A percentile compares a stretch with the other conserved stretches of the same genome.
phyloP scores from a whole-genome alignment of 2,888 invertebrate species.

The Stomorhina lunata region DNA sequence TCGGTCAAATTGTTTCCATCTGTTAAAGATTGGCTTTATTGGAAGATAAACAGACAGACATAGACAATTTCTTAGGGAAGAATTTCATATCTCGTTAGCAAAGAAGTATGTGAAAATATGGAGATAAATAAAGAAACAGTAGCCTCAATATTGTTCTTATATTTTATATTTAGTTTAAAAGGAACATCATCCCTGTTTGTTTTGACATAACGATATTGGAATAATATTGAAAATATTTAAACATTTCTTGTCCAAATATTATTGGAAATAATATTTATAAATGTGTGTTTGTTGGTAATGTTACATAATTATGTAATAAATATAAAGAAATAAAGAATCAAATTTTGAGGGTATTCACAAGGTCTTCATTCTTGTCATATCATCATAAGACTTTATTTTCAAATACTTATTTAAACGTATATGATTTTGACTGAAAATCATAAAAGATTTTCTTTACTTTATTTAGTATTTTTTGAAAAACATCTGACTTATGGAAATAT shows the following conservation, averaged over 20 bases:
- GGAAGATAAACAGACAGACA: no score
- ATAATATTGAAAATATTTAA: background rate
- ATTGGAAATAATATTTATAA: background rate
- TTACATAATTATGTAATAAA: background rate
- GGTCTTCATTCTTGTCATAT: background rate
- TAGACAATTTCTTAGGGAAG: slow-evolving; percentile 4
- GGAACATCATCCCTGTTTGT: slow-evolving; percentile 13
- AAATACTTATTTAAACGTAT: no score
- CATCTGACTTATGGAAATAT: no score
- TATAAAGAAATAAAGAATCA: background rate
- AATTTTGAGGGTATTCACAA: background rate
- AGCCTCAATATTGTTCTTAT: background rate
- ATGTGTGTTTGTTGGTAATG: background rate
- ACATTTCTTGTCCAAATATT: background rate
- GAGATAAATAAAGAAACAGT: background rate
- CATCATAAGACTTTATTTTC: no score
- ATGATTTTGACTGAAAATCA: no score
- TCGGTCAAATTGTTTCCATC: slow-evolving; percentile 13
- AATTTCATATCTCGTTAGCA: background rate
- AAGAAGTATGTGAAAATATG: background rate
- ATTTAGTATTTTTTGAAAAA: no score
- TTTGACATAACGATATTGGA: slow-evolving; percentile 3
- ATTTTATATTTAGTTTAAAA: no score
- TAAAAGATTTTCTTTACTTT: no score
- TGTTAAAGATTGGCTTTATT: slow-evolving; percentile 1